Conservation (phyloP, 1,140 invertebrate species). For the Heliothis virescens region DNA sequence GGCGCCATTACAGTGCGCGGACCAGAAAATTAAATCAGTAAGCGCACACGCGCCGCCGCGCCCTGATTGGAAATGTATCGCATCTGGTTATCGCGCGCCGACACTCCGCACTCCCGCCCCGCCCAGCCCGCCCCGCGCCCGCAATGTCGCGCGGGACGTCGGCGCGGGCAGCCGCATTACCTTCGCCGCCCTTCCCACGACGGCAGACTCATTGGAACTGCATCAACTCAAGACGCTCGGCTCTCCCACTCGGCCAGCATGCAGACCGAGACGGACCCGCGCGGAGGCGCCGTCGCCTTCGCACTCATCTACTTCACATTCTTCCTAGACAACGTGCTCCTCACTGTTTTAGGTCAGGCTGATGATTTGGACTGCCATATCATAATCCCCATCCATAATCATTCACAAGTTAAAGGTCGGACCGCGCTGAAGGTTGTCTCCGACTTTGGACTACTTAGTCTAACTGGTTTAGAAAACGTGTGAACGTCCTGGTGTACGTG, state of each 20-base stretch:
- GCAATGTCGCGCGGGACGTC: conserved; percentile 1
- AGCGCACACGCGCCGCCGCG: conserved; percentile 64
- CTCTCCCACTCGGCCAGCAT: background rate
- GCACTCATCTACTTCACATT: conserved; percentile 89
- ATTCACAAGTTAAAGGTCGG: too few relatives aligned
- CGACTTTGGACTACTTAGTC: too few relatives aligned
- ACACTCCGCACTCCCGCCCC: background rate
- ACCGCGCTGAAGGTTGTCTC: too few relatives aligned
- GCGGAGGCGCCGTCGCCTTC: conserved; percentile 74
- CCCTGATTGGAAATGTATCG: conserved; percentile 73
- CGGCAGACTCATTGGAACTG: too few relatives aligned
- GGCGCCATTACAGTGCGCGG: conserved; percentile 44
- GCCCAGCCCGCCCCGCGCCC: background rate
- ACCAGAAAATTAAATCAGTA: conserved; percentile 68
- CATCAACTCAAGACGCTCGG: too few relatives aligned
- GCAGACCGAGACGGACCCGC: conserved; percentile 22
- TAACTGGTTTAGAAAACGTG: too few relatives aligned
- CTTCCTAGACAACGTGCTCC: conserved; percentile 91
- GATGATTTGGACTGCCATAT: background rate
- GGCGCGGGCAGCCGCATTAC: background rate
- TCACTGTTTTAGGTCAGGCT: conserved; percentile 92
- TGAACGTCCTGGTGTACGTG: too few relatives aligned
- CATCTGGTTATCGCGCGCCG: conserved; percentile 2
- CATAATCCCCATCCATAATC: too few relatives aligned
- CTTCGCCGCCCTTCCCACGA: too few relatives aligned